Evolutionary conservation across 2,797 vertebrate species (phyloP).

Genomic region (Alectoris magna): DNA sequence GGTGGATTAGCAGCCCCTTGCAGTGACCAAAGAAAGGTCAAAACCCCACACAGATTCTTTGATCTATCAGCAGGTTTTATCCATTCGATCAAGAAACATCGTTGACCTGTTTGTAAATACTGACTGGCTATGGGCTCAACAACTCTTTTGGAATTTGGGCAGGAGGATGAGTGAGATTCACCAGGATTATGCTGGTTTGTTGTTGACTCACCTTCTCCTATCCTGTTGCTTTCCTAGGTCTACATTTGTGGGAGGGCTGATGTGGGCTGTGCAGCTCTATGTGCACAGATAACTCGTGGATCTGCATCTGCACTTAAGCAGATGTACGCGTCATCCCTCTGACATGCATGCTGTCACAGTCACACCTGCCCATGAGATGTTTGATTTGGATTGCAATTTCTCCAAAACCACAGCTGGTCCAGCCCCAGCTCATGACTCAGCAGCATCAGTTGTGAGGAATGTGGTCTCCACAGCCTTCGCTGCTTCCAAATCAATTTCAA

Average conservation of each 20-base stretch:
- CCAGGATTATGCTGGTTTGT: neutral
- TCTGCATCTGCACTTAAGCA: neutral
- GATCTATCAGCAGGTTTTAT: neutral
- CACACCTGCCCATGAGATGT: neutral
- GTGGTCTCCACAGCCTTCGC: neutral
- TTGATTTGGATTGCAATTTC: neutral
- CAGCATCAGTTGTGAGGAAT: constrained; percentile 3
- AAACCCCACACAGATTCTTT: neutral
- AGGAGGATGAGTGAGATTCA: neutral
- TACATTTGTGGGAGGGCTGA: neutral
- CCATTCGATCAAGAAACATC: neutral
- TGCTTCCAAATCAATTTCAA: constrained; percentile 59
- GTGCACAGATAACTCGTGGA: neutral
- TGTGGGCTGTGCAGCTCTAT: neutral
- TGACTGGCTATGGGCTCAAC: neutral
- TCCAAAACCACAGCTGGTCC: neutral
- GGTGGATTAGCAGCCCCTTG: neutral
- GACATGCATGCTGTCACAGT: neutral
- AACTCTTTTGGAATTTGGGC: neutral
- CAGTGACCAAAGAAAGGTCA: constrained; percentile 8
- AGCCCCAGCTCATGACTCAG: constrained; percentile 38
- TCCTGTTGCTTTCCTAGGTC: neutral
- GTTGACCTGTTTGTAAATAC: neutral
- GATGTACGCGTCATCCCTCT: neutral
- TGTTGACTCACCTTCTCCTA: neutral